Evolutionary conservation across 2,113 vertebrate genomes (phyloP).

Genomic region (Silurus meridionalis): DNA sequence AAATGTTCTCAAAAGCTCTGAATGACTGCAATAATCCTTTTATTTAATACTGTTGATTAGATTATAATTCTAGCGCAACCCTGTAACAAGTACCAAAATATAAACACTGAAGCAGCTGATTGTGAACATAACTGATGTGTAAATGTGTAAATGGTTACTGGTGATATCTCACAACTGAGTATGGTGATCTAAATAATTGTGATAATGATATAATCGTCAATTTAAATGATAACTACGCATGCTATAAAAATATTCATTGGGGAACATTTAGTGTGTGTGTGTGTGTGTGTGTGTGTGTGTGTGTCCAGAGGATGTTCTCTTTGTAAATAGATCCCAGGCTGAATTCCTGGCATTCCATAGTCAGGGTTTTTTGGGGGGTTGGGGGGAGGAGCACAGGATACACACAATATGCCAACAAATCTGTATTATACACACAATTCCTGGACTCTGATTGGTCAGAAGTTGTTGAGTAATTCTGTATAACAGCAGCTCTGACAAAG

Average conservation of each 20-base stretch:
- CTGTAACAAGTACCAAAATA: not conserved
- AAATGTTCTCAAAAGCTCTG: too few species aligned
- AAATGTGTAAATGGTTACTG: not conserved
- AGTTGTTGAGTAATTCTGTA: not conserved
- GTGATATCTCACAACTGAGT: not conserved
- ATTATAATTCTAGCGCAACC: too few species aligned
- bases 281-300: slow-evolving; percentile 17
- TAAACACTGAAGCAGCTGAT: not conserved
- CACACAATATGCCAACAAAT: not conserved
- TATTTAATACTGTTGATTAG: too few species aligned
- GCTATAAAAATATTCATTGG: too few species aligned
- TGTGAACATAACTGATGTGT: not conserved
- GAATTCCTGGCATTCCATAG: slow-evolving; percentile 53
- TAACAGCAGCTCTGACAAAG: not conserved
- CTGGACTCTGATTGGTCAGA: not conserved
- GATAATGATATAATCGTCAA: not conserved
- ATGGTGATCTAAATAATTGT: not conserved
- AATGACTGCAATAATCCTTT: too few species aligned
- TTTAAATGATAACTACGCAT: too few species aligned
- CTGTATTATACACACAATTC: not conserved
- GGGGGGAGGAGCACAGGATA: slow-evolving; percentile 7
- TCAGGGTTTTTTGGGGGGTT: slow-evolving; percentile 24
- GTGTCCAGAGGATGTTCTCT: slow-evolving; percentile 52
- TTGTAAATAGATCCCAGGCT: slow-evolving; percentile 57
- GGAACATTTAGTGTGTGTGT: too few species aligned